Evolutionary conservation across 2,888 invertebrate species (phyloP).

Genomic region (Nomada ferruginata): DNA sequence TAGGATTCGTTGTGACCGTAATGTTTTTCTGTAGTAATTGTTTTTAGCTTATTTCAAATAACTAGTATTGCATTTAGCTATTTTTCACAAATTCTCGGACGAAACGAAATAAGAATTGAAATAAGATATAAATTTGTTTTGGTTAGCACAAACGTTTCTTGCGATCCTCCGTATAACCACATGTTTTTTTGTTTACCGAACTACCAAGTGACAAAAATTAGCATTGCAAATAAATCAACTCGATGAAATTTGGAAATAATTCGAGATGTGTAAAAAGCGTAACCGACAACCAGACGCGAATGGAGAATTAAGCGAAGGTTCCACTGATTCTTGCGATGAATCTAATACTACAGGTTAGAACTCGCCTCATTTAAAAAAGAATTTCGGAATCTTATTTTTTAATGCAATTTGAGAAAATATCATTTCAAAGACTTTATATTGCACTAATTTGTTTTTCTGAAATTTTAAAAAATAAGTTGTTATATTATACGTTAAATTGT

Average conservation of each 20-base stretch:
- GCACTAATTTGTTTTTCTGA: background rate
- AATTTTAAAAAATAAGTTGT: background rate
- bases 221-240: background rate
- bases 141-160: background rate
- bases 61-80: constrained; percentile 6
- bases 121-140: background rate
- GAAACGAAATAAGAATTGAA: background rate
- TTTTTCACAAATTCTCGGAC: background rate
- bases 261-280: constrained; percentile 89
- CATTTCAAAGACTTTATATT: background rate
- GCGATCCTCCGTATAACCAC: constrained; percentile 7
- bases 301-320: constrained; percentile 86
- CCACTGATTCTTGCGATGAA: constrained; percentile 91
- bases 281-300: constrained; percentile 89
- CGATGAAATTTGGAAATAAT: constrained; percentile 26
- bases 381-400: background rate
- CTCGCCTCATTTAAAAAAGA: background rate
- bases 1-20: constrained; percentile 10
- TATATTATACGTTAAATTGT: background rate
- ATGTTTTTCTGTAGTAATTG: constrained; percentile 18
- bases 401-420: background rate
- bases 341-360: constrained; percentile 75
- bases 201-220: constrained; percentile 1
- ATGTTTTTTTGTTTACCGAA: constrained; percentile 54
- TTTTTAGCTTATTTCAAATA: constrained; percentile 18